Evolutionary conservation across 2,888 invertebrate genomes (phyloP), one percentile per base, ranked within the genome.

Genomic region (Ashinkailepas kermadecensis): DNA sequence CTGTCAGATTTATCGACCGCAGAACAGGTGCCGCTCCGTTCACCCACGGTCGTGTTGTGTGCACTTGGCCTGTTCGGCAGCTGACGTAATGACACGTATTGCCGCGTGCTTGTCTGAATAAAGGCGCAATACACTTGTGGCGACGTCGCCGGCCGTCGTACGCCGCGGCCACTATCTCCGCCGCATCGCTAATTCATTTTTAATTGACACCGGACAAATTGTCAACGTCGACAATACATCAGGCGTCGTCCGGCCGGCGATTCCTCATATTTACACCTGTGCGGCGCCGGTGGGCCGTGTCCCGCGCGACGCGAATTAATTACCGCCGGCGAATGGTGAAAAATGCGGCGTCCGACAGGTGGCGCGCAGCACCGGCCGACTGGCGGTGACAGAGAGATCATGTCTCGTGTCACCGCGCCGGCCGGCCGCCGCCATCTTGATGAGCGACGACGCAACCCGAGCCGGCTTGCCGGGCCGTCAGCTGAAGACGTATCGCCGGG

Each of bases 191-290:
- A 54, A 74, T 74, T 74, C 54, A 54, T 54, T 21, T 74, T 18
- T 74, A 74, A 74, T 74, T 74, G 74, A 74, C 74, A 54, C 74
- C 74, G 54, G 54, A 74, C 74, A 74, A 74, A 74, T 74, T 39
- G 74, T 74, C 54, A 54, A 13, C 54, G 74, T 18, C 54, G 74
- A 54, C 74, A 54, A 74, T 74, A 74, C 74, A 74, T 54, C 54
- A 54, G 74, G 18, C 15, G 74, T 2, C 8, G 74, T 54, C 54
- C 18, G 39, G 0, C 12, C 39, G 74, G 54, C 74, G 54, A 74
- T 74, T 74, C 54, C 18, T 74, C 74, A 74, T 74, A 74, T 74
- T 74, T 74, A 74, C 74, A 74, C 74, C 74, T 54, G 74, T 54
- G 18, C 74, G 74, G 54, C 25, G 74, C 18, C 74, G 54, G 74